Evolutionary conservation across 2,888 invertebrate genomes (phyloP).

Genomic region (Chirona hameri): DNA sequence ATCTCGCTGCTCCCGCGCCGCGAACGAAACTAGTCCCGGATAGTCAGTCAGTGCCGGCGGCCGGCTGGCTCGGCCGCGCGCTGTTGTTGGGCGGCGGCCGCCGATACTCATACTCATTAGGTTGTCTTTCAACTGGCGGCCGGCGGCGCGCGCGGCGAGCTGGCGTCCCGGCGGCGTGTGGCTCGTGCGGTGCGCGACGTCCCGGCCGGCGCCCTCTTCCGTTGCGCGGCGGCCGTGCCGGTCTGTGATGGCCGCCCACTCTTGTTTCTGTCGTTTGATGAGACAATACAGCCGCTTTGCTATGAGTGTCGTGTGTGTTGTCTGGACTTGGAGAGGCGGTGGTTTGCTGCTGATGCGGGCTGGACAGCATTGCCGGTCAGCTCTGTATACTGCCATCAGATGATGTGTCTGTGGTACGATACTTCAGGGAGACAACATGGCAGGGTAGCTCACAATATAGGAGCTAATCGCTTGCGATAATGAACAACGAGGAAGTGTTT

Average conservation of each 20-base stretch:
- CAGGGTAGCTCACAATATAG: too few species aligned
- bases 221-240: background rate
- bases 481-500: too few species aligned
- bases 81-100: background rate
- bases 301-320: background rate
- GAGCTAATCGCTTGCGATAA: too few species aligned
- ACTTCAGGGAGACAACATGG: too few species aligned
- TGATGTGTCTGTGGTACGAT: too few species aligned
- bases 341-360: too few species aligned
- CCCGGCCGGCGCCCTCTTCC: background rate
- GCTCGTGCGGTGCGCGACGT: background rate
- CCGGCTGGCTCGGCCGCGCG: background rate
- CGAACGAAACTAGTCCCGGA: background rate
- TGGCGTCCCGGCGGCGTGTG: background rate
- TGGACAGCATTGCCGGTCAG: too few species aligned
- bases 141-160: background rate
- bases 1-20: background rate
- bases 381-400: too few species aligned
- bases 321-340: background rate
- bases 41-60: background rate
- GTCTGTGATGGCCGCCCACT: background rate
- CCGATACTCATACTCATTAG: slow-evolving; percentile 12
- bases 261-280: slow-evolving; percentile 10
- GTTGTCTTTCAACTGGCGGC: slow-evolving; percentile 7
- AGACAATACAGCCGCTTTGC: slow-evolving; percentile 23